Base-by-base conservation (phyloP, 2,113 vertebrate genomes). In the Centropristis striata region DNA sequence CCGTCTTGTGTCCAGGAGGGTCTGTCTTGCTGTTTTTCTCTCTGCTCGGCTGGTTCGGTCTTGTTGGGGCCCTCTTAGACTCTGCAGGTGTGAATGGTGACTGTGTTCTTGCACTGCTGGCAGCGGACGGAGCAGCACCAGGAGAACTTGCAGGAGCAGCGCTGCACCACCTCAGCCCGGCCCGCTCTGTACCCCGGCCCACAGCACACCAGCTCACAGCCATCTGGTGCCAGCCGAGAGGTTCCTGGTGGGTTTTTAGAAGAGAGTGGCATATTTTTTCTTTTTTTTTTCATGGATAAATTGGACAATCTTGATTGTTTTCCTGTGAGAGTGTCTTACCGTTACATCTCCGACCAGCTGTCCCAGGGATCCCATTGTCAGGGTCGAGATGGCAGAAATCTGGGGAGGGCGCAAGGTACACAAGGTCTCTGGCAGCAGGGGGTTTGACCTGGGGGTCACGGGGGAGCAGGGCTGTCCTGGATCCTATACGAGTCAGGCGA, bases 61-160 rank as follows among this genome's bases (percentile, higher is more conserved):
- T 58, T 46, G 18, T 74, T 39, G 25, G 50, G 21, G 49, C 47
- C 9, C 46, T 46, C 9, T 81, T 37, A 95, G 51, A 91, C 90
- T 74, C 87, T 78, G 81, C 90, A 96, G 75, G 91, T 91, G 85
- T 95, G 95, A 83, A 95, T 84, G 39, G 95, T 95, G 75, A 94
- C 87, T 0, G 92, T 92, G 79, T 92, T 95, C 83, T 76, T 88
- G 91, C 95, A 95, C 90, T 95, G 95, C 86, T 93, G 84, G 87
- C 95, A 93, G 76, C 90, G 90, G 63, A 94, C 84, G 0, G 95
- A 94, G 87, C 95, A 96, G 88, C 96, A 95, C 95, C 96, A 95
- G 83, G 64, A 90, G 55, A 95, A 96, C 85, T 92, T 93, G 92
- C 95, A 95, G 84, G 94, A 94, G 87, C 95, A 95, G 11, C 90